Evolutionary conservation across 2,888 invertebrate genomes (phyloP), one percentile per base, ranked within the genome.

Genomic region (Emmelina monodactyla): DNA sequence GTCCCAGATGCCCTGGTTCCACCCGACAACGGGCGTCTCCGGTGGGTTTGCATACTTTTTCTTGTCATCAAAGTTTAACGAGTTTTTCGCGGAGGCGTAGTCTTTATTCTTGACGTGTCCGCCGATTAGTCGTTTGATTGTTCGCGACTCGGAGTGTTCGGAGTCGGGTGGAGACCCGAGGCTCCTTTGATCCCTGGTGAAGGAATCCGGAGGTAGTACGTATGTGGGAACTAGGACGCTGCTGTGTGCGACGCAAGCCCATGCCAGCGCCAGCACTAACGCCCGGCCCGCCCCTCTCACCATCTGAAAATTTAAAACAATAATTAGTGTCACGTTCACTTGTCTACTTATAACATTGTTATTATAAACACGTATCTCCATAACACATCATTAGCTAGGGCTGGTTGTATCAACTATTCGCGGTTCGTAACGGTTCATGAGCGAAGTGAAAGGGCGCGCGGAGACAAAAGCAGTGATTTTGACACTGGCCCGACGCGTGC

Each of bases 41-140:
- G 70, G 69, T 55, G 75, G 72, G 56, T 70, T 60, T 13, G 55
- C 56, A 47, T 68, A 78, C 50, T 79, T 81, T 45, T 61, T 67
- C 47, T 78, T 79, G 34, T 56, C 59, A 37, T 65, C 62, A 42
- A 58, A 64, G 37, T 49, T 51, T 35, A 78, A 62, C 6, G 75
- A 64, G 49, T 79, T 79, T 52, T 75, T 78, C n/a, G 62, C 49
- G 25, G 62, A 60, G 34, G 72, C 65, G 43, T 66, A 63, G 34
- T 73, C 73, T 58, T 79, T 69, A 41, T 76, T 66, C 50, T 78
- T 80, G 44, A 88, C 70, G 51, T 88, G 88, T 31, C 89, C 89
- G 28, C 87, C 88, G 48, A 88, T 85, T 40, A 89, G 71, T 38
- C 87, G 82, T 50, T 86, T 85, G 43, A 87, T 79, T 45, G 85